phyloP scores from a whole-genome alignment of 2,113 vertebrate species.

The Dasyurus viverrinus region DNA sequence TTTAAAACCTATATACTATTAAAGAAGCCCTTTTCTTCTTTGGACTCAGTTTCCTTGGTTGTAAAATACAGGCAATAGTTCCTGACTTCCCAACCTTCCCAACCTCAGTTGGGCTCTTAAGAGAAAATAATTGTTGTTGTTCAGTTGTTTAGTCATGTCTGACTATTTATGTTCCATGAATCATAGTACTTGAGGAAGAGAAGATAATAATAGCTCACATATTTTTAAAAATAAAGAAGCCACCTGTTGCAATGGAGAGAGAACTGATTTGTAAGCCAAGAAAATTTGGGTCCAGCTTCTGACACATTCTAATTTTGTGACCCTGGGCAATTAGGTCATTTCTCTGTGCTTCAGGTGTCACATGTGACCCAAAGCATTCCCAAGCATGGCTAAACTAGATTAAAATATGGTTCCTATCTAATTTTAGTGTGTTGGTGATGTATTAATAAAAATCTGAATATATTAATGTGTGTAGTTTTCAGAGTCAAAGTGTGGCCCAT shows the following conservation, averaged over 20 bases:
- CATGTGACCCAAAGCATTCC: background rate
- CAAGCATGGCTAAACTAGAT: background rate
- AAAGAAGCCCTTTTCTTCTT: background rate
- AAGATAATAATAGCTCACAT: background rate
- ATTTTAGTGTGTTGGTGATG: background rate
- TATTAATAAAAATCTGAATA: background rate
- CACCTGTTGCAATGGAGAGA: background rate
- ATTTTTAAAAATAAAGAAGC: background rate
- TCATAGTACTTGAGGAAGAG: background rate
- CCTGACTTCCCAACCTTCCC: background rate
- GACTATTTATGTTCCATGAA: background rate
- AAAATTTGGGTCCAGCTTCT: background rate
- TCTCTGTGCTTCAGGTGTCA: background rate
- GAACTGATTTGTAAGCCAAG: background rate
- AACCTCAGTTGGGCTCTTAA: rapidly evolving
- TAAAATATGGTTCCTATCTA: background rate
- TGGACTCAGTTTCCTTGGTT: background rate
- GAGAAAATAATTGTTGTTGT: background rate
- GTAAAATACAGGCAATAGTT: background rate
- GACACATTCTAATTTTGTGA: background rate
- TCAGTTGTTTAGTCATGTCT: background rate
- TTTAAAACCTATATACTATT: background rate
- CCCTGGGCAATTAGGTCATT: background rate
- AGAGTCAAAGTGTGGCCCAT: background rate
- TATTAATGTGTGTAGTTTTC: background rate